Evolutionary conservation across 2,113 vertebrate species (phyloP).

Genomic region (Xenus cinereus): DNA sequence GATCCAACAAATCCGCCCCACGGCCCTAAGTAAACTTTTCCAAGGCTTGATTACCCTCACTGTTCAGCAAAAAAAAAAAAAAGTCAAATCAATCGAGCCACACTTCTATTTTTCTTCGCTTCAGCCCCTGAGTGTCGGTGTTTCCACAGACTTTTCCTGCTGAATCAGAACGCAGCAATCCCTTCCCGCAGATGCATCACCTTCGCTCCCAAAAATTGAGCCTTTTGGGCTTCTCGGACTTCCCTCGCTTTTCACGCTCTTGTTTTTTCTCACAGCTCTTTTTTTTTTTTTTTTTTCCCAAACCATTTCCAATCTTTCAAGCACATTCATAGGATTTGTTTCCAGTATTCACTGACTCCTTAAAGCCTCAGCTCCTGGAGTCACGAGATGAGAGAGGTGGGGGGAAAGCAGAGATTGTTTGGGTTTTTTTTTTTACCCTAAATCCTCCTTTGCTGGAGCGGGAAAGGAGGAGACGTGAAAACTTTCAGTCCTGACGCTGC

Average conservation of each 20-base stretch:
- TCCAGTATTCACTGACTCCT: accelerated
- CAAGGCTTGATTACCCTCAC: not conserved
- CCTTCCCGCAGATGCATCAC: accelerated
- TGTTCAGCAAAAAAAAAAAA: not conserved
- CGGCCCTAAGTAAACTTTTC: not conserved
- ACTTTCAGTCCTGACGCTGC: not conserved
- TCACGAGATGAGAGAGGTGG: not conserved
- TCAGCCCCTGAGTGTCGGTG: not conserved
- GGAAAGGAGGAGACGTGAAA: not conserved
- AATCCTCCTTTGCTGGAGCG: not conserved
- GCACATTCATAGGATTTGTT: not conserved
- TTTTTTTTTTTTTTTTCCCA: not conserved
- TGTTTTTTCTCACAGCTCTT: accelerated
- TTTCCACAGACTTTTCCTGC: not conserved
- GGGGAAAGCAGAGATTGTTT: not conserved
- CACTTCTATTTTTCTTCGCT: not conserved
- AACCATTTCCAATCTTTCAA: not conserved
- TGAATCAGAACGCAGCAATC: not conserved
- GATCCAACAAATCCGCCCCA: not conserved
- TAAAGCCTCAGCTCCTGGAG: not conserved
- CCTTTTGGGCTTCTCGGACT: accelerated
- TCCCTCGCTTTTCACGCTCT: accelerated
- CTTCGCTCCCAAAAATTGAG: accelerated
- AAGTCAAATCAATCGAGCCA: not conserved
- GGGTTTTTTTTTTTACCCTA: not conserved